phyloP scores from a whole-genome alignment of 2,888 invertebrate genomes.

The Brachyptera risi region DNA sequence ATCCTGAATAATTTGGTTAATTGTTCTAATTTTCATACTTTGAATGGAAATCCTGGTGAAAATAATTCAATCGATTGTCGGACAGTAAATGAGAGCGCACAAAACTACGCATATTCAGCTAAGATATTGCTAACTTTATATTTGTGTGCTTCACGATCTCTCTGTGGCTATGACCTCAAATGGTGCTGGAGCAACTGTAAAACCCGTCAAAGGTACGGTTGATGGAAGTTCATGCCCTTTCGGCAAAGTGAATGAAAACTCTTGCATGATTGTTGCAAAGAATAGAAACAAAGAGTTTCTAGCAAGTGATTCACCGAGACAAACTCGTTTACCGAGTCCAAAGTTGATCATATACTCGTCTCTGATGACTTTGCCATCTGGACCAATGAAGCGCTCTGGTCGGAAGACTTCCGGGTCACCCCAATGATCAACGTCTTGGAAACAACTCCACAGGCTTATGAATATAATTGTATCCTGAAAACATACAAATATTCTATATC shows the following conservation, averaged over 20 bases:
- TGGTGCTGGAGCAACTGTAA: conserved; percentile 32
- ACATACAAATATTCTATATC: too few relatives aligned
- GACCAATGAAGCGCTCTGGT: conserved; percentile 33
- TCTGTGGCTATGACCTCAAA: conserved; percentile 17
- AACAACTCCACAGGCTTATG: conserved; percentile 31
- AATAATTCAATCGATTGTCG: too few relatives aligned
- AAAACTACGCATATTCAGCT: too few relatives aligned
- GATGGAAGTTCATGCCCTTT: conserved; percentile 28
- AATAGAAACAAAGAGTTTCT: conserved; percentile 32
- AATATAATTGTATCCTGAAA: conserved; percentile 30
- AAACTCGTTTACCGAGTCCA: conserved; percentile 34
- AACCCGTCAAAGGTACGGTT: conserved; percentile 29
- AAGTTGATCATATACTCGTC: conserved; percentile 33
- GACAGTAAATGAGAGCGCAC: too few relatives aligned
- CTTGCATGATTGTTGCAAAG: conserved; percentile 33
- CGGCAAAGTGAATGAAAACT: conserved; percentile 31
- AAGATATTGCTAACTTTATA: too few relatives aligned
- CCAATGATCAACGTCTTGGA: conserved; percentile 33
- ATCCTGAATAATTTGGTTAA: too few relatives aligned
- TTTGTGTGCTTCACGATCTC: not conserved
- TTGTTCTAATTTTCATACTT: too few relatives aligned
- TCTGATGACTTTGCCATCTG: conserved; percentile 31
- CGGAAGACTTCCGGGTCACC: conserved; percentile 35
- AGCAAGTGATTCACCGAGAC: conserved; percentile 35
- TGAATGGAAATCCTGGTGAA: too few relatives aligned